Base-by-base conservation (phyloP, 2,113 vertebrate species). In the Nicator chloris region DNA sequence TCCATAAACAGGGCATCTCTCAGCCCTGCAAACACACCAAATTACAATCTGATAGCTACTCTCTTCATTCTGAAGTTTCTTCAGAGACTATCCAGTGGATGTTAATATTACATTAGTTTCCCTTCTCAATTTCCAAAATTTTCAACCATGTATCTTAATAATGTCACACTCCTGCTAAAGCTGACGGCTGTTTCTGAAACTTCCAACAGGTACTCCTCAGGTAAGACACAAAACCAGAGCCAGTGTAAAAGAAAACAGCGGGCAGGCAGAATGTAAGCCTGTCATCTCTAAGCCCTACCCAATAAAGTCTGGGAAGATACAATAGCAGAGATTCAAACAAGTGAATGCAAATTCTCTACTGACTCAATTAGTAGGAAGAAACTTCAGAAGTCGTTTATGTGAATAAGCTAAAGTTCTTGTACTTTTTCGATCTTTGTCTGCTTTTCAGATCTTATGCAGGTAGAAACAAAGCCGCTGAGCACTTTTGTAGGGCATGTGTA, bases 11-110 rank as follows among this genome's bases (percentile, higher is more conserved):
- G 87, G 87, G 92, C 90, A 97, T 88, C 91, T 84, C 91, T 95
- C 92, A 97, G 92, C 95, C 89, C 92, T 96, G 88, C 82, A 96
- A 96, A 96, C 86, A 93, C 69, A 94, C 91, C 92, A 79, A 96
- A 86, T 94, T 95, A 95, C 69, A 86, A 64, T 86, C 92, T 59
- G 83, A 88, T 42, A 87, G 90, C 88, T 94, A 72, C 75, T 89
- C 86, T 91, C 51, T 50, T 59, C 2, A 40, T 84, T 77, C 70
- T 39, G 61, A 88, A 61, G 45, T 88, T 88, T 66, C 45, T 64
- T 91, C 50, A 90, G 72, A 79, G 27, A 79, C 28, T 39, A 90
- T 44, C 79, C 68, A 70, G 51, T 27, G 47, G 47, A 90, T n/a
- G 53, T 66, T 72, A 89, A 13, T 24, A 81, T 11, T 19, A 86